Base-by-base conservation (phyloP, 2,113 vertebrate species). In the Cercopithecus mona region DNA sequence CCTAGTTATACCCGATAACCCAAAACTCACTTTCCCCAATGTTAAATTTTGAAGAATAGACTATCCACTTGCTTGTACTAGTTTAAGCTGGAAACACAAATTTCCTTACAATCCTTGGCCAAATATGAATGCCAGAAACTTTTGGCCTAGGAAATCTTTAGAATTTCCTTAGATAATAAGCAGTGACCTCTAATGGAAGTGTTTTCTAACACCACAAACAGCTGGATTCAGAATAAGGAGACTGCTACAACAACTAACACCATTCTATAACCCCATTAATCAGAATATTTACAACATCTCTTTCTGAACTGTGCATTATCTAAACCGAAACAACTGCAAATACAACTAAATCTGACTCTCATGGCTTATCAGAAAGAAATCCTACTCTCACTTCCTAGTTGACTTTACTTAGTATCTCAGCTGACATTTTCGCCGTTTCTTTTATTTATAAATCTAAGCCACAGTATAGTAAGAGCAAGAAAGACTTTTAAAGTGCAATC, bases 271-370 rank as follows among this genome's bases (percentile, higher is more conserved):
- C 12, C 8, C 48, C n/a, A 72, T 50, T 91, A 79, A 89, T 75
- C 55, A 83, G 32, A 79, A 43, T 86, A 93, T 68, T 89, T 94
- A 92, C 8, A 92, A 90, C 6, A 92, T 48, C 22, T 45, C 76
- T 78, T 79, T 95, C 82, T 93, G 35, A 96, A 85, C 50, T 57
- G 83, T n/a, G 90, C 27, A 73, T 45, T 64, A 90, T 66, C 35
- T 94, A 90, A 96, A 96, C 72, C 35, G 61, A 94, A 97, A 96
- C 82, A 96, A 92, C 50, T 91, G 83, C 79, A 94, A 96, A 93
- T 81, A 91, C 40, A 96, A 92, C 79, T 97, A 88, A 90, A 87
- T 88, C 59, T 30, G 43, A 88, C 50, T 87, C 11, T 83, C 52
- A 43, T 3, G 3, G 48, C 13, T 96, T 96, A 81, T 87, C 93